A percentile compares a stretch with the other conserved stretches of the same genome.
Evolutionary conservation across 2,797 vertebrate species (phyloP).

Genomic region (Tokudaia tokunoshimensis): DNA sequence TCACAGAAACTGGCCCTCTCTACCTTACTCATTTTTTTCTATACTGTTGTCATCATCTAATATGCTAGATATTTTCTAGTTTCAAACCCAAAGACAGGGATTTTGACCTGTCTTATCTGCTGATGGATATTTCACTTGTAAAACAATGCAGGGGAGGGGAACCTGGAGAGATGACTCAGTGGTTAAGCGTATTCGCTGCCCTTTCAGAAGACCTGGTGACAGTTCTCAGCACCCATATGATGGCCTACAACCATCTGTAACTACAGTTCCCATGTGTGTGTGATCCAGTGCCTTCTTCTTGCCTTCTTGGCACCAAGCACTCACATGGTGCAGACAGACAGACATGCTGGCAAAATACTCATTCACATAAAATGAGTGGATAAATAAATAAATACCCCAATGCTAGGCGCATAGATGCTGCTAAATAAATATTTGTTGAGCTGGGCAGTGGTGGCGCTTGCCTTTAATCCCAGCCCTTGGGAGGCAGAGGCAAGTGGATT

Average conservation of each 20-base stretch:
- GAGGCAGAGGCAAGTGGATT: no score
- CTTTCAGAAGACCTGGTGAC: background rate
- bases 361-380: background rate
- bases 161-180: background rate
- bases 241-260: background rate
- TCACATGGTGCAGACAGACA: background rate
- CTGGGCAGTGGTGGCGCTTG: no score
- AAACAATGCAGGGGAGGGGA: background rate
- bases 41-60: background rate
- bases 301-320: background rate
- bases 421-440: conserved; percentile 27
- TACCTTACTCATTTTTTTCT: background rate
- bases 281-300: background rate
- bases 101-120: background rate
- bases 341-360: background rate
- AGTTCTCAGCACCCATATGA: background rate
- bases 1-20: background rate
- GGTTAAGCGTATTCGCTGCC: background rate
- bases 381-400: background rate
- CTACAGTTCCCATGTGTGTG: no score
- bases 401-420: background rate
- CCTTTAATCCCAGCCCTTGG: no score
- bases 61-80: background rate
- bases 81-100: background rate
- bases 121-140: background rate